Evolutionary conservation across 2,888 invertebrate species (phyloP).

Genomic region (Epinotia demarniana): DNA sequence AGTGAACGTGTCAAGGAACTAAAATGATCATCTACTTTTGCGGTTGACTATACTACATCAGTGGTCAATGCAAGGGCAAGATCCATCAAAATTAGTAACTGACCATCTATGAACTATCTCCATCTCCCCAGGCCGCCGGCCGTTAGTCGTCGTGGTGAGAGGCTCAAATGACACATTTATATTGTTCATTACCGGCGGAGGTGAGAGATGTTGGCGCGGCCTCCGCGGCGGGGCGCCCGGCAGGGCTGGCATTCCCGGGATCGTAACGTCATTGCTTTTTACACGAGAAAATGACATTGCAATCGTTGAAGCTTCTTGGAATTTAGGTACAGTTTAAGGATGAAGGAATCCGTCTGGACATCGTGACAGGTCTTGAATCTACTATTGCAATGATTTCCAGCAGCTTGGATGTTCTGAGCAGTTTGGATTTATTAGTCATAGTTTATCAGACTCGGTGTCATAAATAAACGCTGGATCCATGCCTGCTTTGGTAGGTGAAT

Average conservation of each 20-base stretch:
- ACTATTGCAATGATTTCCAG: neutral
- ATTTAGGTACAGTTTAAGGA: constrained; percentile 5
- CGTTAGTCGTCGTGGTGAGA: constrained; percentile 46
- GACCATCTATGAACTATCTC: constrained; percentile 12
- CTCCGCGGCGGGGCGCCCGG: constrained; percentile 62
- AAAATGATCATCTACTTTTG: too few relatives aligned
- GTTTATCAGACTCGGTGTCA: neutral
- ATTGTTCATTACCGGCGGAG: constrained; percentile 79
- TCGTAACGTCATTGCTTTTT: constrained; percentile 39
- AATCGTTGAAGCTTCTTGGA: constrained; percentile 9
- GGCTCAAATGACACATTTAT: constrained; percentile 78
- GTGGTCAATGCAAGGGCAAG: neutral
- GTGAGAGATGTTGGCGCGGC: constrained; percentile 82
- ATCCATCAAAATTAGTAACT: neutral
- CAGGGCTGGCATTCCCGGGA: constrained; percentile 61
- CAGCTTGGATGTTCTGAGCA: neutral
- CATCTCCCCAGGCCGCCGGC: constrained; percentile 31
- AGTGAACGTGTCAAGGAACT: too few relatives aligned
- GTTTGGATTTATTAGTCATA: neutral
- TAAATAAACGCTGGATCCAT: neutral
- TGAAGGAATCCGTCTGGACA: neutral
- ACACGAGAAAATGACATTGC: constrained; percentile 16
- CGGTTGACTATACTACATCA: neutral
- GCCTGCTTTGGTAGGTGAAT: neutral
- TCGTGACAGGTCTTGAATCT: neutral